Percentiles rank a stretch among this genome's conserved stretches.
Conservation (phyloP, 2,113 vertebrate genomes). For the Burhinus oedicnemus region DNA sequence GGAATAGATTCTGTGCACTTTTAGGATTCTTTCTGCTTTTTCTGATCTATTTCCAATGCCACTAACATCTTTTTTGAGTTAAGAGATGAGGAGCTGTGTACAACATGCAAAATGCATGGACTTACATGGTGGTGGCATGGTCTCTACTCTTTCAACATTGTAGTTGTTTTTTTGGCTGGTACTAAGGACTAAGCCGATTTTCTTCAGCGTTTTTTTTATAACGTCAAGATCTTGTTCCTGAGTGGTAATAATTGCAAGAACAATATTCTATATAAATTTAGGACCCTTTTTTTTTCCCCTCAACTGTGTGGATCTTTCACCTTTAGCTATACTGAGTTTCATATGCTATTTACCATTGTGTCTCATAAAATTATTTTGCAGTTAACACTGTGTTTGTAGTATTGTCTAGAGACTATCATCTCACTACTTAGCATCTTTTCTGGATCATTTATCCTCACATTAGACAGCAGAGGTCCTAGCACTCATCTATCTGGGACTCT, state of each 20-base stretch:
- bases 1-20: not conserved
- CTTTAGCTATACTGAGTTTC: not conserved
- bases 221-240: not conserved
- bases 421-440: not conserved
- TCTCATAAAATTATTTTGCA: not conserved
- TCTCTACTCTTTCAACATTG: not conserved
- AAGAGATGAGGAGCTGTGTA: not conserved
- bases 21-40: not conserved
- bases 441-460: not conserved
- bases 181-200: not conserved
- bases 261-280: not conserved
- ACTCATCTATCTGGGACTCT: not conserved
- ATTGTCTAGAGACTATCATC: not conserved
- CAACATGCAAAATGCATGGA: not conserved
- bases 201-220: not conserved
- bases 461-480: not conserved
- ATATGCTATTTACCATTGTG: not conserved
- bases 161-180: not conserved
- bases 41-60: not conserved
- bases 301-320: not conserved
- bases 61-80: not conserved
- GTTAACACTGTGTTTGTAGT: not conserved
- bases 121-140: not conserved
- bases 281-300: accelerated
- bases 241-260: not conserved